Base-by-base conservation (phyloP, 2,888 invertebrate species). In the Eurois occulta region DNA sequence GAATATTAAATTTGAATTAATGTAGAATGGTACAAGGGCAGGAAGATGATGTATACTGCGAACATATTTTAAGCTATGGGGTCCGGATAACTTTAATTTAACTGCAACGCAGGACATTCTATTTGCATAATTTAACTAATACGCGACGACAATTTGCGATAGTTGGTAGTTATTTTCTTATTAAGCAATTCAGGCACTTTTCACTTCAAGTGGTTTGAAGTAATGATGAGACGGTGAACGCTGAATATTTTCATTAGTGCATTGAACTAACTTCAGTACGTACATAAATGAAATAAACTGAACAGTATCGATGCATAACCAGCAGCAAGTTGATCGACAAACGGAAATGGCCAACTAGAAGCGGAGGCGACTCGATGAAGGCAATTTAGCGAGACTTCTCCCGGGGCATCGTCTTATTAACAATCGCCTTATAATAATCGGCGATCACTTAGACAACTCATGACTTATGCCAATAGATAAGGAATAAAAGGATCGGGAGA, bases 341-440 rank as follows among this genome's bases (percentile, higher is more conserved):
- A 91, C 94, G 95, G 95, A 96, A 94, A 94, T 94, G 91, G 90
- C 89, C 93, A 94, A 94, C 93, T 94, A 93, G 90, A 87, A 89
- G 91, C 91, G 89, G 92, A 92, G 91, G 87, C 89, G 86, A 85
- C 89, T 83, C 86, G 91, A 90, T 85, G 88, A 85, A 89, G 89
- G 86, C 90, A 93, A 94, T 92, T 92, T 92, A 92, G 86, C 82
- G 69, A 84, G 85, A 83, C 89, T 89, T 84, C 86, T 88, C 88
- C 86, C 88, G 89, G 87, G 82, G 89, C 87, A 83, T 87, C 88
- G 87, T 90, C 90, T 88, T 91, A 92, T 92, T 92, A 90, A 77
- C 87, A 85, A 88, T 87, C 84, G 72, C 69, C 77, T 72, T 78
- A 68, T 68, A 64, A 79, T 86, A 65, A 82, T 76, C 76, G 62